Base-by-base conservation (phyloP, 2,888 invertebrate genomes). In the Silvanus unidentatus region DNA sequence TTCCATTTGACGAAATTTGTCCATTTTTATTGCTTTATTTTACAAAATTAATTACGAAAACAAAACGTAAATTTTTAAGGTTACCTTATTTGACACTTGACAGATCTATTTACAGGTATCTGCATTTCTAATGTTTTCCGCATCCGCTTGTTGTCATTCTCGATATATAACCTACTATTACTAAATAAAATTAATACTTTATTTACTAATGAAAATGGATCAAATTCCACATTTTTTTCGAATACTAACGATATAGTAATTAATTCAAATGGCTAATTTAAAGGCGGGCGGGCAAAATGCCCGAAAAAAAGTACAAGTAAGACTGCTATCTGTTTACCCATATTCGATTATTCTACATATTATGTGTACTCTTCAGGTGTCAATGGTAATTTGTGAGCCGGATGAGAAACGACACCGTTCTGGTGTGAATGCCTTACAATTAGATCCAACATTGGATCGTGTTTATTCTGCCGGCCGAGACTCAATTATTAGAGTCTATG, bases 321-420 rank as follows among this genome's bases (percentile, higher is more conserved):
- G n/a, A n/a, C n/a, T n/a, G n/a, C n/a, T n/a, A n/a, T n/a, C n/a
- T n/a, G n/a, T n/a, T n/a, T n/a, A n/a, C n/a, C n/a, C n/a, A n/a
- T n/a, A n/a, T n/a, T n/a, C n/a, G n/a, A n/a, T 14, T 16, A 2
- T 34, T 14, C 13, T 28, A 14, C 16, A 28, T 12, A 16, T 42
- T 44, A 27, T 16, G 14, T 29, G 6, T 36, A 16, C 11, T 15
- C 27, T 40, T 39, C n/a, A 14, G 91, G 92, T 98, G 52, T 98
- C 98, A 52, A 97, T 95, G 81, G 95, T 98, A 48, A 94, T 99
- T 65, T 86, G 98, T 59, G 95, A 96, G 74, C 93, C 95, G 67
- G 88, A 91, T 63, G 98, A 99, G 75, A 82, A 86, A 58, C 82
- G 86, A 59, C 97, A 98, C 73, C 81, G 96, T 67, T 95, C 96